Base-by-base conservation (phyloP, 2,797 vertebrate species). In the Xiphophorus birchmanni region DNA sequence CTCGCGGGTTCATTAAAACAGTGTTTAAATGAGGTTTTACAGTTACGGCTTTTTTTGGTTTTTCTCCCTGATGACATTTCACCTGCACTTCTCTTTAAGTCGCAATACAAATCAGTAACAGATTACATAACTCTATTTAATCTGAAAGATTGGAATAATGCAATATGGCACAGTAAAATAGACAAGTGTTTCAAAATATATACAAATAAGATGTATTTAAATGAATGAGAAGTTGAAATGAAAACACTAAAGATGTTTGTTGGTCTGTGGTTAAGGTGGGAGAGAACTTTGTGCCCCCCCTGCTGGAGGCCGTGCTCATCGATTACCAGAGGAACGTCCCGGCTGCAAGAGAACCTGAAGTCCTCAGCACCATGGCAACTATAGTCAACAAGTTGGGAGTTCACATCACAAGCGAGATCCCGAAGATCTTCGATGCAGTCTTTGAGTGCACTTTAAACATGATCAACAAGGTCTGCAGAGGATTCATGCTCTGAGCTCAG, bases 371-470 rank as follows among this genome's bases (percentile, higher is more conserved):
- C 84, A 99, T 99, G 97, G 98, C 98, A 40, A 98, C 98, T 87
- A 99, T 99, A 40, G 98, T 99, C 92, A 99, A 99, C 94, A 99
- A 99, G 90, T 94, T 99, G 91, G 97, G 97, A 2, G 97, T 94
- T 77, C 98, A 99, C 94, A 99, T 99, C 92, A 99, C 98, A 48
- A 96, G 96, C 85, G 98, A 99, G 93, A 99, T 99, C 95, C 98
- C 98, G 90, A 98, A 99, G 94, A 99, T 99, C 95, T 99, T 99
- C 75, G 98, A 99, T 84, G 98, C 98, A 18, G 98, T 99, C 78
- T 99, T 99, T 77, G 98, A 99, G 94, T 99, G 98, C 96, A 99
- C 98, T 0, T 95, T 99, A 90, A 99, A 99, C 93, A 99, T 99
- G 98, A 99, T 99, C 95, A 99, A 99, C 94, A 99, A 99, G 97